Evolutionary conservation across 2,113 vertebrate species (phyloP).

Genomic region (Tringa solitaria): DNA sequence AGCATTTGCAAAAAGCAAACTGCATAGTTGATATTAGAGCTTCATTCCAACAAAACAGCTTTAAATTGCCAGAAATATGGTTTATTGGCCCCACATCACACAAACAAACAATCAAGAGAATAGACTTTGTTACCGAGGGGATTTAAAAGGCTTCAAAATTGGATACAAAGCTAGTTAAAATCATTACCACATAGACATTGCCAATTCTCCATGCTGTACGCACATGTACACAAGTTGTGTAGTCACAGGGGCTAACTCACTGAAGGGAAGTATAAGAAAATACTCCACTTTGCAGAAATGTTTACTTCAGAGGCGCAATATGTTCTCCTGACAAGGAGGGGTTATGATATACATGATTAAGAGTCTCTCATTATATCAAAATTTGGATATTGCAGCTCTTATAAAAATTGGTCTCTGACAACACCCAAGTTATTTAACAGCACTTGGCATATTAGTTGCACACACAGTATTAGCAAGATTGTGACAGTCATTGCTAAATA

Average conservation of each 20-base stretch:
- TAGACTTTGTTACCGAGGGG: background rate
- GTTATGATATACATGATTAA: background rate
- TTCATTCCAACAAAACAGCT: background rate
- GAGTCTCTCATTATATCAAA: background rate
- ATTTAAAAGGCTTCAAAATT: conserved; percentile 21
- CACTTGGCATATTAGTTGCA: background rate
- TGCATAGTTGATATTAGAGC: background rate
- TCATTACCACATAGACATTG: background rate
- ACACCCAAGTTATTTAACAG: background rate
- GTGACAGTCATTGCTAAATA: background rate
- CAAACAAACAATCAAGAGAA: conserved; percentile 10
- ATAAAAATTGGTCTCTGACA: conserved; percentile 7
- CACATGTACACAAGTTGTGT: background rate
- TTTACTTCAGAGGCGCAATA: background rate
- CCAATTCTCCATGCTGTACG: background rate
- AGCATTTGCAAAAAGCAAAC: background rate
- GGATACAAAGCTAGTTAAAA: conserved; percentile 13
- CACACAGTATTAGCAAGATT: background rate
- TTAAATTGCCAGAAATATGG: background rate
- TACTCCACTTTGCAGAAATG: background rate
- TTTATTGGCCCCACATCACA: conserved; percentile 14
- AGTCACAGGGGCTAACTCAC: background rate
- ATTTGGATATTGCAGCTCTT: background rate
- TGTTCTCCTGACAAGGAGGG: background rate
- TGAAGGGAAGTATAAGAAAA: background rate